Percentiles rank a stretch among this genome's conserved stretches.
phyloP scores from a whole-genome alignment of 2,797 vertebrate species.

The Lutjanus argentimaculatus region DNA sequence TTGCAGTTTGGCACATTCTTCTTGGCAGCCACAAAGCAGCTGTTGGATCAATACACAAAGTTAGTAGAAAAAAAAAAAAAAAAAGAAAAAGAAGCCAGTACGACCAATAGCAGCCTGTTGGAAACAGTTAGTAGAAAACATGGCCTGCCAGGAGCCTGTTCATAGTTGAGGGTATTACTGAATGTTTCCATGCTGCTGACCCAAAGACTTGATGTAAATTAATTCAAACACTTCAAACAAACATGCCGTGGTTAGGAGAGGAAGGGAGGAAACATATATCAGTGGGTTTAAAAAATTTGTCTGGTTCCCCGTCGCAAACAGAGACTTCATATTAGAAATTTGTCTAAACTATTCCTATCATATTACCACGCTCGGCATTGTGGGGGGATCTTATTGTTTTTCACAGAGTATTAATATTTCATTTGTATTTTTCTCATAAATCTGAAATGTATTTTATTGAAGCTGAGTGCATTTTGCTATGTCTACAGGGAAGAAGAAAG shows the following conservation, averaged over 20 bases:
- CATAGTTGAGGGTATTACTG: slow-evolving; percentile 82
- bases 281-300: slow-evolving; percentile 50
- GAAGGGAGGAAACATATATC: slow-evolving; percentile 49
- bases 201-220: slow-evolving; percentile 79
- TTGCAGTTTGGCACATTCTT: slow-evolving; percentile 81
- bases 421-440: slow-evolving; percentile 87
- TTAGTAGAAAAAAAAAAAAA: slow-evolving; percentile 60
- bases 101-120: slow-evolving; percentile 78
- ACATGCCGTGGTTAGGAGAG: slow-evolving; percentile 51
- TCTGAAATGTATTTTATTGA: slow-evolving; percentile 84
- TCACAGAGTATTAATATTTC: slow-evolving; percentile 78
- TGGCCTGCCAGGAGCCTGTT: slow-evolving; percentile 77
- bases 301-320: slow-evolving; percentile 41
- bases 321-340: slow-evolving; percentile 69
- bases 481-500: slow-evolving; percentile 80
- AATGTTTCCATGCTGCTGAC: slow-evolving; percentile 84
- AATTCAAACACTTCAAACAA: slow-evolving; percentile 75
- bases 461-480: slow-evolving; percentile 79
- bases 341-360: slow-evolving; percentile 69
- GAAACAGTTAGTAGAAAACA: slow-evolving; percentile 80
- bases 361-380: slow-evolving; percentile 70
- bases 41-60: slow-evolving; percentile 85
- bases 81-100: slow-evolving; percentile 17
- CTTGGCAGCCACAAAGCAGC: slow-evolving; percentile 83
- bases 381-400: slow-evolving; percentile 75